phyloP scores from a whole-genome alignment of 1,140 invertebrate species.

The Psix sp. region DNA sequence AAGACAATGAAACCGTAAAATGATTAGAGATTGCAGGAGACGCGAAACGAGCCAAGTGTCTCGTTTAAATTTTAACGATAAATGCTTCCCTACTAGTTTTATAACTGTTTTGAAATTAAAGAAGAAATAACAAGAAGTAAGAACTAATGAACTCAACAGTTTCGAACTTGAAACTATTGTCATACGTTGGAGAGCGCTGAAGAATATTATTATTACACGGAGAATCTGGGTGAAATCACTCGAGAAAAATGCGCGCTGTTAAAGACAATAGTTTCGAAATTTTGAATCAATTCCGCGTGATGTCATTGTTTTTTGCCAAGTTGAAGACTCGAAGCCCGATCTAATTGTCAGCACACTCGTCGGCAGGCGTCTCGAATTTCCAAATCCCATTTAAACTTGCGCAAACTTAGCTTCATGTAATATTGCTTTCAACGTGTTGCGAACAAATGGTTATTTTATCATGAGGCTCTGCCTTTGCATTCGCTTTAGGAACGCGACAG shows the following conservation, averaged over 20 bases:
- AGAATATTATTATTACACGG: too few species aligned
- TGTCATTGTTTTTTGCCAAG: not conserved
- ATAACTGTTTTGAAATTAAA: too few species aligned
- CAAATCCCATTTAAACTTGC: slow-evolving; percentile 51
- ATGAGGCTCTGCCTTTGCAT: slow-evolving; percentile 52
- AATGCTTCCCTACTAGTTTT: slow-evolving; percentile 17
- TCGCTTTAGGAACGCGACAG: slow-evolving; percentile 49
- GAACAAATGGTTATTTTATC: slow-evolving; percentile 61
- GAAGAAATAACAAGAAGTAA: too few species aligned
- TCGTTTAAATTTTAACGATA: slow-evolving; percentile 50
- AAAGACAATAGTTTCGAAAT: too few species aligned
- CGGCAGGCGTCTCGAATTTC: slow-evolving; percentile 16
- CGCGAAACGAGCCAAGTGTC: slow-evolving; percentile 38
- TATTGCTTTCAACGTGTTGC: slow-evolving; percentile 57
- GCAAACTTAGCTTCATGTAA: slow-evolving; percentile 47
- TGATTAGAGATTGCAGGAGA: slow-evolving; percentile 47
- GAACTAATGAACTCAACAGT: too few species aligned
- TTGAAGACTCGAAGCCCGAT: not conserved
- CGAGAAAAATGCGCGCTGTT: too few species aligned
- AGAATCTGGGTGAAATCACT: too few species aligned
- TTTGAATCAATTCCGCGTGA: too few species aligned
- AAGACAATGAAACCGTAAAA: too few species aligned
- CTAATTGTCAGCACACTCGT: slow-evolving; percentile 33
- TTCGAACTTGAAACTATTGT: too few species aligned
- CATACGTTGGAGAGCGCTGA: too few species aligned